phyloP scores from a whole-genome alignment of 2,113 vertebrate genomes.

The Semicossyphus pulcher region DNA sequence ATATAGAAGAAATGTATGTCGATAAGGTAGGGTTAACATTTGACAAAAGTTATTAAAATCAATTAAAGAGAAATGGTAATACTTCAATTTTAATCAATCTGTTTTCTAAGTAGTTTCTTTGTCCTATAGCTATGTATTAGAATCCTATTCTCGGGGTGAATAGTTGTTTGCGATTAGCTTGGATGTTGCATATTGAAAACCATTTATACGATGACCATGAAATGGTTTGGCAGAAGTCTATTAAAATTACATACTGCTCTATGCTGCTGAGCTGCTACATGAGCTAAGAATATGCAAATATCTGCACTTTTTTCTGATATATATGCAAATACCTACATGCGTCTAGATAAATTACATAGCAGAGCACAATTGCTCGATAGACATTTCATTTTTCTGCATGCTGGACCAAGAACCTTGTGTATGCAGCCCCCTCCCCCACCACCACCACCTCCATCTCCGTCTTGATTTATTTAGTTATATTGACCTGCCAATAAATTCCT shows the following conservation, averaged over 20 bases:
- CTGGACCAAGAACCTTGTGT: not conserved
- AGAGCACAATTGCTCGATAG: not conserved
- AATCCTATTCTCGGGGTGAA: no score
- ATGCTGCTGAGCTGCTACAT: not conserved
- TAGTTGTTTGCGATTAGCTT: not conserved
- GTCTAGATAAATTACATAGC: not conserved
- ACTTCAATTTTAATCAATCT: no score
- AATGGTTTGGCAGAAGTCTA: not conserved
- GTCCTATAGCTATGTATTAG: no score
- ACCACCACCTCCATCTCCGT: slow-evolving; percentile 7
- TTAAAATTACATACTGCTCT: not conserved
- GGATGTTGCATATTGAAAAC: not conserved
- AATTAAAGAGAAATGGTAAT: not conserved
- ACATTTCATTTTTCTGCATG: not conserved
- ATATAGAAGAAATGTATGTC: no score
- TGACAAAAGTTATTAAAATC: not conserved
- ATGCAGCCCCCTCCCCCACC: not conserved
- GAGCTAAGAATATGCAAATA: not conserved
- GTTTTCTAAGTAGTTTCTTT: not conserved
- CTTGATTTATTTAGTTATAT: slow-evolving; percentile 59
- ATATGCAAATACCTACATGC: not conserved
- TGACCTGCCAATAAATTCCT: slow-evolving; percentile 54
- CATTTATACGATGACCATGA: not conserved
- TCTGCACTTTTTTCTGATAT: no score
- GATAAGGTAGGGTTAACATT: not conserved